Base-by-base conservation (phyloP, 2,888 invertebrate genomes). In the Drosophila buzzatii region DNA sequence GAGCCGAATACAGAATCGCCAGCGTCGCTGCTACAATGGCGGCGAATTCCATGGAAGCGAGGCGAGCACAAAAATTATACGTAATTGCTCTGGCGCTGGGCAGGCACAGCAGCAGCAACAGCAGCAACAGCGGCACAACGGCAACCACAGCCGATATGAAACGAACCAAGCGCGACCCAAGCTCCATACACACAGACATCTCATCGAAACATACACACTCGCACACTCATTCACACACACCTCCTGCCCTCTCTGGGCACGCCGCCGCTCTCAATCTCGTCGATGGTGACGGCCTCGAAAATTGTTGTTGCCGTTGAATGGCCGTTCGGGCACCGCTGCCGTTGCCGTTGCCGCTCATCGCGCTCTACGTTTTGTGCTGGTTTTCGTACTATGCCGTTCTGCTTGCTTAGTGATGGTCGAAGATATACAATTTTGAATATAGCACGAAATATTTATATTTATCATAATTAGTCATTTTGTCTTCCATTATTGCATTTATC, bases 11-110 rank as follows among this genome's bases (percentile, higher is more conserved):
- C 37, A 62, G 62, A 60, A 33, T 51, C 69, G 39, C 45, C 49
- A 57, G 44, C 57, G 57, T 44, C 39, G 33, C 33, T 57, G 20
- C 35, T 16, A 44, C 57, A 68, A 66, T 69, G 66, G 56, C 44
- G 47, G 64, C 59, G 42, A 79, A 73, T 79, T 79, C 79, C 77
- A 76, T 76, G 81, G 70, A 80, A 80, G 62, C 73, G 76, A 67
- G 58, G 58, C 63, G 62, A 78, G 64, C 74, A 70, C 69, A 65
- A 70, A 87, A 84, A 85, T 81, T 76, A 76, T 79, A 85, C 80
- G 85, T 87, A 84, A 82, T 87, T 82, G 85, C 82, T 76, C 73
- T 83, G 85, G 60, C 76, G 83, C 83, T 81, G 83, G 81, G 80
- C 83, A 70, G 70, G 80, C 81, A 75, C 81, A 81, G 73, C 80